These are phyloP conservation scores for Bostrychus sinensis DNA, from an alignment of 2,113 vertebrate genomes.

Conservation along the genomic window DNA sequence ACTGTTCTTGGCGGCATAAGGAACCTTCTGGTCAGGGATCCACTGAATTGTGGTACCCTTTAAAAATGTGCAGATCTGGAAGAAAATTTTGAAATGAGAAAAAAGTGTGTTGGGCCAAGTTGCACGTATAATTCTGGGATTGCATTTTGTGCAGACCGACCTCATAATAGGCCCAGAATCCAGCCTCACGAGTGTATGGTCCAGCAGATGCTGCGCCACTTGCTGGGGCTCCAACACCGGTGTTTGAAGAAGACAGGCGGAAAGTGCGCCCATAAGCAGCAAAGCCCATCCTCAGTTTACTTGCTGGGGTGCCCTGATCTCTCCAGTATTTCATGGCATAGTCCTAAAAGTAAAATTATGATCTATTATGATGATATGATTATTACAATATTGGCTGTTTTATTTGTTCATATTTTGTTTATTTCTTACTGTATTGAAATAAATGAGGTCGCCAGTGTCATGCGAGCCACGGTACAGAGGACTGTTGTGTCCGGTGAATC, in stretches of 20 bases:
- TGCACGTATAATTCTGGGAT: neutral
- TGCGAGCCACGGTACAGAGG: constrained; percentile 77
- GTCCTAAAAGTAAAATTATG: constrained; percentile 79
- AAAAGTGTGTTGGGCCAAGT: neutral
- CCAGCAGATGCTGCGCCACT: constrained; percentile 80
- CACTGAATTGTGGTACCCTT: constrained; percentile 67
- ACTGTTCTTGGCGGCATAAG: constrained; percentile 79
- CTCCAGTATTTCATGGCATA: constrained; percentile 85
- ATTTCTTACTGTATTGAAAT: constrained; percentile 80
- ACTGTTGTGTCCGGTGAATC: constrained; percentile 85
- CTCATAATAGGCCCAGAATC: constrained; percentile 88
- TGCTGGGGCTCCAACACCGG: constrained; percentile 70
- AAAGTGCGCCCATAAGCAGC: constrained; percentile 85
- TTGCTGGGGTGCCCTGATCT: constrained; percentile 77
- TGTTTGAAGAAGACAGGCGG: constrained; percentile 64
- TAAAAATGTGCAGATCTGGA: constrained; percentile 81
- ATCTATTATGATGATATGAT: too few relatives aligned
- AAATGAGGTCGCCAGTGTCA: constrained; percentile 61
- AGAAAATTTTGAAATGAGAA: neutral
- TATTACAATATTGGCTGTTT: too few relatives aligned
- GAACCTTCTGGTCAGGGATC: constrained; percentile 82
- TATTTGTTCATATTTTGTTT: too few relatives aligned
- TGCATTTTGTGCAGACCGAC: constrained; percentile 40
- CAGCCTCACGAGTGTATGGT: constrained; percentile 80
- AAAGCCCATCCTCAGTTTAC: constrained; percentile 85